Conservation (phyloP, 1,140 invertebrate species). For the Mesaphorura yosii region DNA sequence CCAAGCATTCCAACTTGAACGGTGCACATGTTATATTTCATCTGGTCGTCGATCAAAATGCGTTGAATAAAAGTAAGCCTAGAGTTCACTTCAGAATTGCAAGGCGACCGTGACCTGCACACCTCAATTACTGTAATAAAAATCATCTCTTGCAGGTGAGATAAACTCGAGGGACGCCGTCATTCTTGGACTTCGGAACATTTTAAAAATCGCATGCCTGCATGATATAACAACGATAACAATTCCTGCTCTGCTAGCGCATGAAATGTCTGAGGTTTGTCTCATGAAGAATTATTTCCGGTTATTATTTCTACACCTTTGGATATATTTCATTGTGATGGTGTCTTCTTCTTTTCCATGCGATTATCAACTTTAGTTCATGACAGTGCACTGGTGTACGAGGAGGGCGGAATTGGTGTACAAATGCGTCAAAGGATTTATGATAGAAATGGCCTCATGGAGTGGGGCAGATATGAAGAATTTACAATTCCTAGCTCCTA, state of each 20-base stretch:
- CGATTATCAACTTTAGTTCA: slow-evolving; percentile 66
- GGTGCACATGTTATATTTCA: slow-evolving; percentile 92
- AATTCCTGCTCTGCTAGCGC: slow-evolving; percentile 78
- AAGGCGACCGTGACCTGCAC: too few relatives aligned
- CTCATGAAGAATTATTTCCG: too few relatives aligned
- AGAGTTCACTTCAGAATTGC: not conserved
- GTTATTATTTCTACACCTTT: too few relatives aligned
- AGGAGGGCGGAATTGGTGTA: slow-evolving; percentile 90
- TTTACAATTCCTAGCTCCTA: slow-evolving; percentile 68
- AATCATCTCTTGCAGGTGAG: slow-evolving; percentile 59
- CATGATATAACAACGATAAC: slow-evolving; percentile 87
- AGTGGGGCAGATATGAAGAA: slow-evolving; percentile 81
- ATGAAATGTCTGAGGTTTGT: slow-evolving; percentile 83
- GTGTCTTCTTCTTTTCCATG: too few relatives aligned
- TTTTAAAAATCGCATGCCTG: slow-evolving; percentile 82
- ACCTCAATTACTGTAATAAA: too few relatives aligned
- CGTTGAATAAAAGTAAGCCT: slow-evolving; percentile 32
- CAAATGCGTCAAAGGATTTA: slow-evolving; percentile 98
- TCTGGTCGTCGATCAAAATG: slow-evolving; percentile 61
- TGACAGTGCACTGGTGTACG: slow-evolving; percentile 92
- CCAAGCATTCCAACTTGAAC: slow-evolving; percentile 87
- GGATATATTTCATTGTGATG: too few relatives aligned
- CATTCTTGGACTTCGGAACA: slow-evolving; percentile 88
- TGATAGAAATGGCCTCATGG: slow-evolving; percentile 93
- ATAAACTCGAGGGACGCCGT: slow-evolving; percentile 91